These are phyloP conservation scores for Batillaria attramentaria DNA, from an alignment of 1,140 invertebrate genomes.

Conservation along the genomic window DNA sequence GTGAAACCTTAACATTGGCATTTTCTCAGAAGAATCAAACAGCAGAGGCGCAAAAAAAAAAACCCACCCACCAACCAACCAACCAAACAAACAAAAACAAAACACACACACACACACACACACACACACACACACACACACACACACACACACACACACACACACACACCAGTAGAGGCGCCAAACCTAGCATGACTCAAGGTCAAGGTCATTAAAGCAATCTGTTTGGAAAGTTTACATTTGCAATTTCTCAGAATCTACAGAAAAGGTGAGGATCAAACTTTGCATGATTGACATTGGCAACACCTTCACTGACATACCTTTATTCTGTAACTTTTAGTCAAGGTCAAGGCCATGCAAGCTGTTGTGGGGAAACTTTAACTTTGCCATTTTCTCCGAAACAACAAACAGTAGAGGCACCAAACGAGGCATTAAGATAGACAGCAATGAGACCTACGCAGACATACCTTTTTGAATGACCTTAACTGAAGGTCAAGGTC, in stretches of 20 bases:
- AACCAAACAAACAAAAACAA: not conserved
- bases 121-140: not conserved
- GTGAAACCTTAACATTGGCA: too few relatives aligned
- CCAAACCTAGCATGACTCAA: not conserved
- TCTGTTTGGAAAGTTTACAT: not conserved
- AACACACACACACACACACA: constrained; percentile 8
- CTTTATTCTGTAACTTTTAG: not conserved
- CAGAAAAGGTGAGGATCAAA: not conserved
- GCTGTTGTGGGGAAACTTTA: too few relatives aligned
- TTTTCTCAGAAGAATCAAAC: too few relatives aligned
- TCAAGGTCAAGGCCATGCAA: too few relatives aligned
- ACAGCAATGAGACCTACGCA: too few relatives aligned
- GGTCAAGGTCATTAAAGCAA: not conserved
- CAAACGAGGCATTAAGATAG: too few relatives aligned
- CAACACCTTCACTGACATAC: not conserved
- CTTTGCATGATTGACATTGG: not conserved
- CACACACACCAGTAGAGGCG: not conserved
- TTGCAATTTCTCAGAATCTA: not conserved
- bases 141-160: not conserved
- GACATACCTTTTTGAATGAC: too few relatives aligned
- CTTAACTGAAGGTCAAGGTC: too few relatives aligned
- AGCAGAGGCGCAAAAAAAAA: not conserved
- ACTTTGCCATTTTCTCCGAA: too few relatives aligned
- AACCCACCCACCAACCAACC: not conserved
- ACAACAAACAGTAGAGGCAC: too few relatives aligned